These are phyloP conservation scores for Camelus bactrianus DNA, from an alignment of 2,113 vertebrate species.

Conservation along the genomic window DNA sequence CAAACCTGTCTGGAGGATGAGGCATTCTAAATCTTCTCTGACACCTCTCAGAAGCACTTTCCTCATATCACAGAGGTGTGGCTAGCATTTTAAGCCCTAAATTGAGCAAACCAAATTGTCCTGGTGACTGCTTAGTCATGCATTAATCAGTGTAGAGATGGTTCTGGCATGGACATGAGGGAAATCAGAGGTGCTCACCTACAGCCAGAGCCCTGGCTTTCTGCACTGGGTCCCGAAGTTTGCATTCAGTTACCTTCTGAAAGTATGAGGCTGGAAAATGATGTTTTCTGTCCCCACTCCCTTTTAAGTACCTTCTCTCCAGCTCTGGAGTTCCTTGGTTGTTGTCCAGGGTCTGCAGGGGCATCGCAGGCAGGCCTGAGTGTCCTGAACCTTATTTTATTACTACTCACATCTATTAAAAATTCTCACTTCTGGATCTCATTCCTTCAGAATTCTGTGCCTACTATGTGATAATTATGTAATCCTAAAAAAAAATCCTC, in stretches of 20 bases:
- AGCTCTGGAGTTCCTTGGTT: too few relatives aligned
- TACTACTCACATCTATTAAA: not conserved
- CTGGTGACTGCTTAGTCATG: not conserved
- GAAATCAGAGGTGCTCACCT: not conserved
- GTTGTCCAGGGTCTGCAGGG: not conserved
- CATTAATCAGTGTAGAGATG: not conserved
- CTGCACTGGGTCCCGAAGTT: not conserved
- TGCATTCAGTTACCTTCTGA: not conserved
- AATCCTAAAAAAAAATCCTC: not conserved
- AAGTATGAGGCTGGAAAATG: not conserved
- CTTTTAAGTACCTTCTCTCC: not conserved
- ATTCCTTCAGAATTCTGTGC: not conserved
- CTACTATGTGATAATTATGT: not conserved
- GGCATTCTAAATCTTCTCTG: constrained; percentile 29
- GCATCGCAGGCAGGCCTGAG: not conserved
- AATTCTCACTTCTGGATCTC: not conserved
- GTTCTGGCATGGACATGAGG: not conserved
- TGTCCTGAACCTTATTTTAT: not conserved
- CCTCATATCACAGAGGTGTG: not conserved
- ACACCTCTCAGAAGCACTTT: not conserved
- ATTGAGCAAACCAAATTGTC: constrained; percentile 18
- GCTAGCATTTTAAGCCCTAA: constrained; percentile 34
- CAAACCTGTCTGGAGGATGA: constrained; percentile 58
- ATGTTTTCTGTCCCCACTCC: not conserved
- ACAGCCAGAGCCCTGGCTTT: not conserved